These are phyloP conservation scores for Cylloceria caligata DNA, from an alignment of 2,888 invertebrate genomes.

Conservation along the genomic window DNA sequence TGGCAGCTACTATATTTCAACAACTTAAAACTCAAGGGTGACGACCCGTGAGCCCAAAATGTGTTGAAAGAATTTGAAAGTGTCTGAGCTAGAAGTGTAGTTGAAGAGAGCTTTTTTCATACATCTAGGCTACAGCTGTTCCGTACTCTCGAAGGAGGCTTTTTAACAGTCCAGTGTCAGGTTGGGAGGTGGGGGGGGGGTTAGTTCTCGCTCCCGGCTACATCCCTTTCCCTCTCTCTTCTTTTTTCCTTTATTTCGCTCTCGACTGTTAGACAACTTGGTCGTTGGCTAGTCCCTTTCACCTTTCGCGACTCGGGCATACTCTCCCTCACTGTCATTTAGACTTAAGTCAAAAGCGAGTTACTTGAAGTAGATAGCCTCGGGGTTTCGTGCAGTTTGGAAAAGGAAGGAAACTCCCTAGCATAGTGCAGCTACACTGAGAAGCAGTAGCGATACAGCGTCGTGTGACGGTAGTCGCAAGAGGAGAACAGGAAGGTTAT, in stretches of 20 bases:
- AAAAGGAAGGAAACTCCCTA: slow-evolving; percentile 46
- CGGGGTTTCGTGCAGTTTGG: slow-evolving; percentile 41
- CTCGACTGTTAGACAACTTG: slow-evolving; percentile 39
- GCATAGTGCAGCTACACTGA: slow-evolving; percentile 12
- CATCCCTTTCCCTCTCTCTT: not conserved
- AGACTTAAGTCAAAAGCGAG: slow-evolving; percentile 66
- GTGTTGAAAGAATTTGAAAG: not conserved
- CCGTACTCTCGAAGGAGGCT: slow-evolving; percentile 29
- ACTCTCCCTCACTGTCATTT: slow-evolving; percentile 57
- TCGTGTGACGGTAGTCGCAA: not conserved
- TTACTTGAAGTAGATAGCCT: slow-evolving; percentile 56
- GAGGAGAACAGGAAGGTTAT: slow-evolving; percentile 1
- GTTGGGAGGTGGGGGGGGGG: not conserved
- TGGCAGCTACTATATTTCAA: not conserved
- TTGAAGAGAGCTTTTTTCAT: slow-evolving; percentile 15
- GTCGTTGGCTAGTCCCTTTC: slow-evolving; percentile 18
- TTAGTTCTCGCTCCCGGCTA: slow-evolving; percentile 38
- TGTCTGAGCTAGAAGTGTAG: not conserved
- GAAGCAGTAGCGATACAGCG: slow-evolving; percentile 19
- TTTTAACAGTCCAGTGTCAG: slow-evolving; percentile 42
- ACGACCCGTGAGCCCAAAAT: not conserved
- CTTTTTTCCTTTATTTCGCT: slow-evolving; percentile 35
- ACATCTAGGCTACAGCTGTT: slow-evolving; percentile 8
- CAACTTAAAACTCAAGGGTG: not conserved
- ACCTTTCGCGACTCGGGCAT: slow-evolving; percentile 12